These are phyloP conservation scores for Mormyrus iriodes DNA, from an alignment of 2,113 vertebrate species.

Conservation along the genomic window DNA sequence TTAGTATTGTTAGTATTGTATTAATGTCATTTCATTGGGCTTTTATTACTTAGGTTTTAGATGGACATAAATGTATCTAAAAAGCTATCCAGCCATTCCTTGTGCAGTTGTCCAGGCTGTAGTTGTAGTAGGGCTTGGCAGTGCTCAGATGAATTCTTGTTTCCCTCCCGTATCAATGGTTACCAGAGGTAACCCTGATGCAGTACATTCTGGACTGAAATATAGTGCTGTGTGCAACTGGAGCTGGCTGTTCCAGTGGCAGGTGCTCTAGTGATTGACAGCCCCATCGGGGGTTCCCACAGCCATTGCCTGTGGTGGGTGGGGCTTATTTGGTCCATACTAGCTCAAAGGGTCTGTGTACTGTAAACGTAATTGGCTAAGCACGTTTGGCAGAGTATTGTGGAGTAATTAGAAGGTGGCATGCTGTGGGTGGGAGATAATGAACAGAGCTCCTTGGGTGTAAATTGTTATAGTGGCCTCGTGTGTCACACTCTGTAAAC, in stretches of 20 bases:
- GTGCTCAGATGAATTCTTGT: conserved; percentile 30
- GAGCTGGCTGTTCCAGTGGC: conserved; percentile 54
- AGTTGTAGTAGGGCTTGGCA: neutral
- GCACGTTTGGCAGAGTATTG: neutral
- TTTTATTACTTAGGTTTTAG: neutral
- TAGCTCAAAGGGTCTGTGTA: neutral
- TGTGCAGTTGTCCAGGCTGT: neutral
- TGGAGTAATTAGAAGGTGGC: neutral
- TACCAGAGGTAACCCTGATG: conserved; percentile 56
- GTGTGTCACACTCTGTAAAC: conserved; percentile 29
- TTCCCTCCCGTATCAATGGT: conserved; percentile 46
- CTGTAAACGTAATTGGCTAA: neutral
- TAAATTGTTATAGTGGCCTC: neutral
- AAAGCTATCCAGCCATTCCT: neutral
- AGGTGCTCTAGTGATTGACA: conserved; percentile 57
- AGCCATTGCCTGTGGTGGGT: conserved; percentile 35
- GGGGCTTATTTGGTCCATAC: neutral
- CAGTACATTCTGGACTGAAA: conserved; percentile 56
- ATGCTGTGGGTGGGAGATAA: neutral
- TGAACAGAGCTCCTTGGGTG: neutral
- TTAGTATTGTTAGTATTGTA: neutral
- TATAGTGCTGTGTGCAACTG: conserved; percentile 45
- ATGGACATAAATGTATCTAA: too few species aligned
- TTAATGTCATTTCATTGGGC: neutral
- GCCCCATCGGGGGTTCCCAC: conserved; percentile 21